Evolutionary conservation across 2,113 vertebrate genomes (phyloP).

Genomic region (Nycticorax nycticorax): DNA sequence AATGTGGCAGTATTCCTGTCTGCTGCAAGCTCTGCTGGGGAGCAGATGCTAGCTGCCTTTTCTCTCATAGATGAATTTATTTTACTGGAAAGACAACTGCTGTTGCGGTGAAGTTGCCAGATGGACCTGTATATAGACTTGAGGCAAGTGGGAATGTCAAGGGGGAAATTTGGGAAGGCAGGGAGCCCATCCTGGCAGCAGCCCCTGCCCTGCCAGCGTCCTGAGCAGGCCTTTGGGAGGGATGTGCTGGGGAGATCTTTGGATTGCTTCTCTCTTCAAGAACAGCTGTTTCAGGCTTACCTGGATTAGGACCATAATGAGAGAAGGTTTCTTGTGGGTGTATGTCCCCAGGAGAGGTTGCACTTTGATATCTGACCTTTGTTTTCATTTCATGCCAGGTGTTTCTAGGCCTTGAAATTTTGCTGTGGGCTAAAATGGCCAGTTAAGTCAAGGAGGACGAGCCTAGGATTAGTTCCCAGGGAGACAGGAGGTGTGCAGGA

Average conservation of each 20-base stretch:
- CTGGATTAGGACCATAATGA: neutral
- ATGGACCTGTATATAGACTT: neutral
- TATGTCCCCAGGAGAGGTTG: neutral
- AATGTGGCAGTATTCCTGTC: neutral
- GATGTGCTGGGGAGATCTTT: neutral
- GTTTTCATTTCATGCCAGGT: neutral
- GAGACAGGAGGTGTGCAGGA: neutral
- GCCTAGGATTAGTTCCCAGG: neutral
- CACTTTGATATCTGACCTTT: neutral
- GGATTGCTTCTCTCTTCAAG: neutral
- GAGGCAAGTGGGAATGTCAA: neutral
- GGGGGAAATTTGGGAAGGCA: neutral
- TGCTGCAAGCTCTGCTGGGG: neutral
- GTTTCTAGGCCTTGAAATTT: neutral
- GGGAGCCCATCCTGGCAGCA: neutral
- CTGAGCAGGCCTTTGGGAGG: neutral
- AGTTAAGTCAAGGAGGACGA: neutral
- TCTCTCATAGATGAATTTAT: neutral
- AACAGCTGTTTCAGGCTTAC: neutral
- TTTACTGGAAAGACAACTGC: neutral
- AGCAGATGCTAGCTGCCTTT: conserved; percentile 37
- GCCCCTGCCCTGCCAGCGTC: neutral
- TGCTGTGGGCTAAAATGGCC: neutral
- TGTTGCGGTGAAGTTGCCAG: conserved; percentile 6
- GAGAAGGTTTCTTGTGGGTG: neutral